Evolutionary conservation across 2,888 invertebrate species (phyloP).

Genomic region (Apamea anceps): DNA sequence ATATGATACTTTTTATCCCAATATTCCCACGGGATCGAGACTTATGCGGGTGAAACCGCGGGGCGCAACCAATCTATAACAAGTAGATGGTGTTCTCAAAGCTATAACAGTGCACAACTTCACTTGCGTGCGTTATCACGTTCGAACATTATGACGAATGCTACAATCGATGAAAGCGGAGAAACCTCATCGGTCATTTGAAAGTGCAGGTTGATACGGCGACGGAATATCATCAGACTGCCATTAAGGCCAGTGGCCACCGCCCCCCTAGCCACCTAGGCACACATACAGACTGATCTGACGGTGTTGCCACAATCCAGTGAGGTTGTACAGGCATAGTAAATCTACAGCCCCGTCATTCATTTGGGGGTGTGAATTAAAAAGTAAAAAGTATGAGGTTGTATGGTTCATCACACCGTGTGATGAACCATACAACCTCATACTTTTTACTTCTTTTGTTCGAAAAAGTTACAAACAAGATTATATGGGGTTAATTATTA

Average conservation of each 20-base stretch:
- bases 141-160: background rate
- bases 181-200: conserved; percentile 52
- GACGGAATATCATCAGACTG: conserved; percentile 38
- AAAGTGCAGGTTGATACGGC: conserved; percentile 51
- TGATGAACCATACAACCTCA: background rate
- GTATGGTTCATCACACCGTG: too few species aligned
- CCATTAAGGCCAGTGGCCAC: conserved; percentile 27
- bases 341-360: background rate
- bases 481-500: background rate
- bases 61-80: background rate
- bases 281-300: background rate
- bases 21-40: background rate
- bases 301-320: background rate
- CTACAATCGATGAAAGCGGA: conserved; percentile 50
- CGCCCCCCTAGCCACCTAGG: conserved; percentile 2
- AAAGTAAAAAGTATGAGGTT: too few species aligned
- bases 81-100: conserved; percentile 7
- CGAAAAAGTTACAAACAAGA: background rate
- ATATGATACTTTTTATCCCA: background rate
- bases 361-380: too few species aligned
- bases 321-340: background rate
- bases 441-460: background rate
- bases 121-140: background rate
- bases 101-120: background rate
- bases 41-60: background rate